Evolutionary conservation across 2,113 vertebrate species (phyloP), one percentile per base, ranked within the genome.

Genomic region (Zosterops pallidus): DNA sequence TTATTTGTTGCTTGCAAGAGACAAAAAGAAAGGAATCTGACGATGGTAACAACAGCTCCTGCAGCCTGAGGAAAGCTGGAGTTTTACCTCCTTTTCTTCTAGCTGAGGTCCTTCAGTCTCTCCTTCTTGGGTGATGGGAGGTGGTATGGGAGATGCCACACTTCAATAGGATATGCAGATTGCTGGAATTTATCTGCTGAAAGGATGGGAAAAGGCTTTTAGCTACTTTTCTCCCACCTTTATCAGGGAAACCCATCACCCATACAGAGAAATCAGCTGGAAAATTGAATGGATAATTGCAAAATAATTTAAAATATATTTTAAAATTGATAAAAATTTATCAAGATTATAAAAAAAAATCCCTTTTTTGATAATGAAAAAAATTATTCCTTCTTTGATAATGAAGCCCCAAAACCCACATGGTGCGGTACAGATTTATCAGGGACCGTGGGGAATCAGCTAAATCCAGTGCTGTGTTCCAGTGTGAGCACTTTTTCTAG

Each of bases 101-200:
- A 53, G 19, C 62, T 72, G 69, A 68, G 28, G 18, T 64, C 19
- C 65, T 81, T 67, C 26, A 12, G 14, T 22, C 33, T 46, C 35
- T 8, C 37, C 3, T 22, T 81, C 9, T 23, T 57, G 46, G 18
- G 18, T 22, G n/a, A 12, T 44, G 35, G 50, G 29, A 81, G 21
- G 26, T 88, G 41, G 4, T 37, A 18, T 64, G 70, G 65, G 41
- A 82, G n/a, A 14, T 65, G 69, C 15, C 44, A 33, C 17, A 1
- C 2, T 0, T 26, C 31, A 41, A 5, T 1, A 33, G 29, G 18
- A 50, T 15, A 26, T 2, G 4, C 20, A 75, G 14, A 16, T 46
- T 64, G 44, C 44, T 82, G 74, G 37, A 37, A 82, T 82, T 67
- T 35, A 26, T 60, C 35, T 10, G n/a, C 33, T 71, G 41, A n/a